A percentile compares a stretch with the other conserved stretches of the same genome.
phyloP scores from a whole-genome alignment of 1,140 invertebrate genomes.

The Rhynchophorus ferrugineus region DNA sequence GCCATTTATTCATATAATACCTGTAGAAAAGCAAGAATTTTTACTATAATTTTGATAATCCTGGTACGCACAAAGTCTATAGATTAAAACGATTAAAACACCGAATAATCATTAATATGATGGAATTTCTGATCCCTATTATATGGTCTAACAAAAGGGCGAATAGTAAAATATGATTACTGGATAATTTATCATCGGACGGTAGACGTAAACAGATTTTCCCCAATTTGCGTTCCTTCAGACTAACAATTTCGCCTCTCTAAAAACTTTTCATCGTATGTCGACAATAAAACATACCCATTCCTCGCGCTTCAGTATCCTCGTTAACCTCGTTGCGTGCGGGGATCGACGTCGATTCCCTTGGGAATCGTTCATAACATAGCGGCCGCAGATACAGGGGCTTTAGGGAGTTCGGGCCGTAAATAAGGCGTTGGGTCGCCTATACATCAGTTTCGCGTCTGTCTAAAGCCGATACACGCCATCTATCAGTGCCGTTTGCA shows the following conservation, averaged over 20 bases:
- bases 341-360: conserved; percentile 6
- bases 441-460: conserved; percentile 31
- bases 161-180: neutral
- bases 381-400: conserved; percentile 24
- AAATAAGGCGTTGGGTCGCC: conserved; percentile 27
- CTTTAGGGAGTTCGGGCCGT: conserved; percentile 26
- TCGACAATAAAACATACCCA: conserved; percentile 12
- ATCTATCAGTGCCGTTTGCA: conserved; percentile 27
- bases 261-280: conserved; percentile 8
- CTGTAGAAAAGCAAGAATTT: no score
- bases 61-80: no score
- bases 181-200: neutral
- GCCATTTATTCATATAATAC: no score
- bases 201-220: conserved; percentile 1
- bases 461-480: conserved; percentile 26
- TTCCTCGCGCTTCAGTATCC: conserved; percentile 9
- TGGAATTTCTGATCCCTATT: no score
- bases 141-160: no score
- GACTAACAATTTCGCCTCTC: conserved; percentile 4
- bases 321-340: conserved; percentile 14
- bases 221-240: neutral
- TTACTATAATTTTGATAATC: no score
- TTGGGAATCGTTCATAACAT: conserved; percentile 29
- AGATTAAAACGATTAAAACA: no score
- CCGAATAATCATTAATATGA: no score